Evolutionary conservation across 2,888 invertebrate genomes (phyloP).

Genomic region (Drosophila tanythrix): DNA sequence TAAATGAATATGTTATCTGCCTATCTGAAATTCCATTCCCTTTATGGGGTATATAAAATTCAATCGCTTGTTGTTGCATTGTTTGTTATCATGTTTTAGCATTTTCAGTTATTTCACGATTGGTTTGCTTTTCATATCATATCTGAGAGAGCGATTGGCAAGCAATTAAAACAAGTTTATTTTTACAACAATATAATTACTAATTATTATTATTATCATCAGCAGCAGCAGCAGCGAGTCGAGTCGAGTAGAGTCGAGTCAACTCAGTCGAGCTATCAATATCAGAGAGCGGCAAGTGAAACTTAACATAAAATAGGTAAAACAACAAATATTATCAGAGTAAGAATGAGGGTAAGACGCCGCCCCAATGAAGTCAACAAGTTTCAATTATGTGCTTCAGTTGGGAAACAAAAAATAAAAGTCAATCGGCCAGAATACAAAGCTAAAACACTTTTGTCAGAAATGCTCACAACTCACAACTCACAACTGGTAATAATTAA

Average conservation of each 20-base stretch:
- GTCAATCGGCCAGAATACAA: slow-evolving; percentile 37
- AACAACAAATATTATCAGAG: slow-evolving; percentile 1
- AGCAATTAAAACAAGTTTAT: slow-evolving; percentile 80
- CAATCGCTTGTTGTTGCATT: slow-evolving; percentile 18
- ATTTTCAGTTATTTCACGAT: slow-evolving; percentile 16
- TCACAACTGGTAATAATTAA: slow-evolving; percentile 69
- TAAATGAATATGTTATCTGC: background rate
- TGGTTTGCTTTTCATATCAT: slow-evolving; percentile 45
- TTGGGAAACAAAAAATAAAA: slow-evolving; percentile 6
- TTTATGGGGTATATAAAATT: slow-evolving; percentile 14
- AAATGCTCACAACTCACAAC: slow-evolving; percentile 49
- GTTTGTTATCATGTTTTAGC: slow-evolving; percentile 43
- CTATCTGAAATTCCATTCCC: background rate
- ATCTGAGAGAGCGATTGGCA: slow-evolving; percentile 53
- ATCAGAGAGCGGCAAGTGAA: slow-evolving; percentile 63
- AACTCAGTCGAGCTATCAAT: slow-evolving; percentile 61
- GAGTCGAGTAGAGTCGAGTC: background rate
- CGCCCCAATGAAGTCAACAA: slow-evolving; percentile 64
- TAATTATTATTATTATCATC: slow-evolving; percentile 80
- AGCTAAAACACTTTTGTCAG: slow-evolving; percentile 72
- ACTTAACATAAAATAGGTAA: slow-evolving; percentile 78
- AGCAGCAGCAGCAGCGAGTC: background rate
- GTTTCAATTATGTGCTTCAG: slow-evolving; percentile 78
- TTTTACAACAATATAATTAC: slow-evolving; percentile 81
- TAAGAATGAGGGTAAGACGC: background rate